Base-by-base conservation (phyloP, 2,113 vertebrate species). In the Microcebus tavaratra region DNA sequence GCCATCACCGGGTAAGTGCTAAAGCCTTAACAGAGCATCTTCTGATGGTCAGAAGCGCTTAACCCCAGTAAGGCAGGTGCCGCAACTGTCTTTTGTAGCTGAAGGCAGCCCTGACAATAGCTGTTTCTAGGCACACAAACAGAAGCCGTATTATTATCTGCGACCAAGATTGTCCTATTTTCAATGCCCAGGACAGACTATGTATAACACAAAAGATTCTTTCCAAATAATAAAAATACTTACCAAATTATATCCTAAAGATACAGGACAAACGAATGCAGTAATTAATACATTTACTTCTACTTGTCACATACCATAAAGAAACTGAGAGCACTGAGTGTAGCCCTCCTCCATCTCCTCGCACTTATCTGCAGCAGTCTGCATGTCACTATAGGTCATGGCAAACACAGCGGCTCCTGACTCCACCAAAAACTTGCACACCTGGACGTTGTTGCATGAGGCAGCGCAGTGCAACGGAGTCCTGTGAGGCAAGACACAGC, bases 301-400 rank as follows among this genome's bases (percentile, higher is more conserved):
- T 50, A 18, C 20, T 0, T 5, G 59, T 1, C 31, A 98, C 99
- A 53, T 96, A 99, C 99, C 99, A 1, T 99, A 99, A 3, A 99
- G 98, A 96, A 99, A 99, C 98, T 99, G 99, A 0, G 99, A 99
- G 98, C 99, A 99, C 98, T 99, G 99, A 0, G 99, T 99, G 95
- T 99, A 99, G 50, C 99, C 99, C 36, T 99, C 99, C 97, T 99
- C 99, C 99, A 99, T 99, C 97, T 99, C 99, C 97, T 99, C 99
- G 23, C 99, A 99, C 98, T 99, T 99, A 97, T 99, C 99, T 0
- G 99, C 99, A 0, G 99, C 99, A 0, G 99, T 99, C 98, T 99
- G 99, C 99, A 99, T 99, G 98, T 99, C 99, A 0, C 99, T 99
- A 98, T 99, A 99, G 68, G 99, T 99, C 98, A 99, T 99, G 2